phyloP scores from a whole-genome alignment of 2,797 vertebrate species.

The Sebastes steindachneri region DNA sequence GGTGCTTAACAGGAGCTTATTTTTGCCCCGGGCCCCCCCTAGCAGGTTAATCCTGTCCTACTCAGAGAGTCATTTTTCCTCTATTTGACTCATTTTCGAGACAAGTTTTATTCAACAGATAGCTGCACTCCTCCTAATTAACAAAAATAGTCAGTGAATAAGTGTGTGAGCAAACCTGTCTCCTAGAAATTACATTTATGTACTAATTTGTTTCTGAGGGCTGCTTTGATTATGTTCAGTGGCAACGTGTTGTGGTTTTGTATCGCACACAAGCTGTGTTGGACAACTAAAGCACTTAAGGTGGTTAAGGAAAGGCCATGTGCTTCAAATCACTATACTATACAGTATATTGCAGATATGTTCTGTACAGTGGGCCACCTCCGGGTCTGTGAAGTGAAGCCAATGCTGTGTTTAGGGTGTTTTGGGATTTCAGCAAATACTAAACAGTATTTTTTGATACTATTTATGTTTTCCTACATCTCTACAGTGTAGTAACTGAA shows the following conservation, averaged over 20 bases:
- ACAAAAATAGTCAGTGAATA: not conserved
- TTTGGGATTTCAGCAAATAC: not conserved
- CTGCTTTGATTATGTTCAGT: not conserved
- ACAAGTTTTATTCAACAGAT: not conserved
- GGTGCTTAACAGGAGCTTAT: not conserved
- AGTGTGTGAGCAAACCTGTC: not conserved
- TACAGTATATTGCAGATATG: not conserved
- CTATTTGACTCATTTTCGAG: not conserved
- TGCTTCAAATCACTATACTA: not conserved
- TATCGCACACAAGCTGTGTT: not conserved
- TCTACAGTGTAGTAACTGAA: not conserved
- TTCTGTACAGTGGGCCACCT: not conserved
- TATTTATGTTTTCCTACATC: not conserved
- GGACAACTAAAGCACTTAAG: not conserved
- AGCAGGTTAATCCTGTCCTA: constrained; percentile 8
- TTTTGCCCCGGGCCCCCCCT: not conserved
- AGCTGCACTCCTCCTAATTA: not conserved
- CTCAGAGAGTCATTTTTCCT: not conserved
- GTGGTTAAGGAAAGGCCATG: not conserved
- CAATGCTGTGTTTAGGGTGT: not conserved
- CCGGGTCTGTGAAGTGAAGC: too few species aligned
- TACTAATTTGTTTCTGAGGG: not conserved
- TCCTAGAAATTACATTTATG: not conserved
- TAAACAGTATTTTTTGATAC: not conserved
- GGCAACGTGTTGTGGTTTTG: not conserved